Percentiles rank a stretch among this genome's conserved stretches.
These are phyloP conservation scores for Paratilapia polleni DNA, from an alignment of 2,113 vertebrate genomes.

Conservation along the genomic window DNA sequence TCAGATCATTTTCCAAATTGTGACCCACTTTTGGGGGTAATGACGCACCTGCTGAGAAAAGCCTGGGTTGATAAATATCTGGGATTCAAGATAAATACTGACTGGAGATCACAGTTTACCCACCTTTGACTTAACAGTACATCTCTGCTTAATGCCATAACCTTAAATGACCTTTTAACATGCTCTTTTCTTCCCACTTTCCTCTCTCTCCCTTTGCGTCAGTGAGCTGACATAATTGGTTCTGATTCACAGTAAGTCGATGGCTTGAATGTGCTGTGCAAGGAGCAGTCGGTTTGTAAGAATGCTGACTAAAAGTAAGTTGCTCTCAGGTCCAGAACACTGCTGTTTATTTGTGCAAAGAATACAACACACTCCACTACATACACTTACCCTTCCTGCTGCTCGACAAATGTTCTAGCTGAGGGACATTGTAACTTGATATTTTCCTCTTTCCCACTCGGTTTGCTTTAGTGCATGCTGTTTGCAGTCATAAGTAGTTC, in stretches of 20 bases:
- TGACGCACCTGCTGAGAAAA: neutral
- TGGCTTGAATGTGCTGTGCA: constrained; percentile 47
- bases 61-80: neutral
- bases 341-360: constrained; percentile 40
- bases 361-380: constrained; percentile 25
- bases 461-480: constrained; percentile 4
- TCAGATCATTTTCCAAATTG: neutral
- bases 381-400: constrained; percentile 7
- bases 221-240: constrained; percentile 60
- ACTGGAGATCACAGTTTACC: neutral
- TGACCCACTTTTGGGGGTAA: neutral
- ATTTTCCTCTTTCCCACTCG: constrained; percentile 28
- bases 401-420: constrained; percentile 24
- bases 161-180: constrained; percentile 15
- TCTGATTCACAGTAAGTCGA: constrained; percentile 63
- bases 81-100: constrained; percentile 5
- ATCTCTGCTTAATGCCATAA: constrained; percentile 2
- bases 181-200: neutral
- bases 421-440: constrained; percentile 10
- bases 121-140: constrained; percentile 16
- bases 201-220: constrained; percentile 15
- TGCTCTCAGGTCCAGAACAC: constrained; percentile 50
- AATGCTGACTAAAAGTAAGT: constrained; percentile 52
- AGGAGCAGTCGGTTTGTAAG: constrained; percentile 30
- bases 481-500: constrained; percentile 4